Percentiles rank a stretch among this genome's conserved stretches.
phyloP scores from a whole-genome alignment of 2,113 vertebrate genomes.

The Brienomyrus brachyistius region DNA sequence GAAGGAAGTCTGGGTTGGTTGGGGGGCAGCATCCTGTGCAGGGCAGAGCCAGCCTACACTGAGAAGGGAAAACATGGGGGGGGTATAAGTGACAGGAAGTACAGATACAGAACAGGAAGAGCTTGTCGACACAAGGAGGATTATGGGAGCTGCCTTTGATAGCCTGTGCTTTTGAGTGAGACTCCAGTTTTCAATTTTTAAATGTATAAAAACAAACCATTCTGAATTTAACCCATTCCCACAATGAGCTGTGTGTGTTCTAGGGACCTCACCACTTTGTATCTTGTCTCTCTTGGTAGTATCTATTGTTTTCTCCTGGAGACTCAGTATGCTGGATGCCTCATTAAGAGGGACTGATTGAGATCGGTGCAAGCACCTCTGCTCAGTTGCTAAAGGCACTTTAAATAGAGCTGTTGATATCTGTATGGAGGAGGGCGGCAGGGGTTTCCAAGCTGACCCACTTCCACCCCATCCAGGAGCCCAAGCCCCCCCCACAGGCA shows the following conservation, averaged over 20 bases:
- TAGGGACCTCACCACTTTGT: not conserved
- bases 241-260: not conserved
- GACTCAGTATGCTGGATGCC: not conserved
- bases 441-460: conserved; percentile 1
- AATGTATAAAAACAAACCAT: not conserved
- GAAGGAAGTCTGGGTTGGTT: not conserved
- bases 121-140: conserved; percentile 25
- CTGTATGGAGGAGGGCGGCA: not conserved
- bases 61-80: not conserved
- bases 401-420: not conserved
- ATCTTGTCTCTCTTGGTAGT: not conserved
- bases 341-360: not conserved
- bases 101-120: conserved; percentile 29
- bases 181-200: not conserved
- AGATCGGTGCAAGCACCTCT: not conserved
- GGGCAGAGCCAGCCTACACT: not conserved
- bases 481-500: not conserved
- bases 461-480: not conserved
- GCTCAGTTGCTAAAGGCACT: not conserved
- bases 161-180: not conserved
- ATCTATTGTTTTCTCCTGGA: not conserved
- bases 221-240: not conserved
- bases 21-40: not conserved
- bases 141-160: conserved; percentile 22
- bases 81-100: conserved; percentile 19